Base-by-base conservation (phyloP, 2,888 invertebrate species). In the Itoplectis maculator region DNA sequence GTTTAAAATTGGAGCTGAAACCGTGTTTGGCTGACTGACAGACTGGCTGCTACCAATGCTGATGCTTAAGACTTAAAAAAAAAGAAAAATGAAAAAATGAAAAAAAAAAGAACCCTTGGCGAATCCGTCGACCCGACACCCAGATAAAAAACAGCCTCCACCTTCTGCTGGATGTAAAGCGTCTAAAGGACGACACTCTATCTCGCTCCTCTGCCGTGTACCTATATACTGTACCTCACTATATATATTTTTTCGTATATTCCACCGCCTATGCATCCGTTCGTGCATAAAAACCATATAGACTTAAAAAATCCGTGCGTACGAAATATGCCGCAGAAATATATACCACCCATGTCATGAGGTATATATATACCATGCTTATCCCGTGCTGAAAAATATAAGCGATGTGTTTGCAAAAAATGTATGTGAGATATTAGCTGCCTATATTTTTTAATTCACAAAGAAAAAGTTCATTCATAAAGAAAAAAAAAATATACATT, bases 11-110 rank as follows among this genome's bases (percentile, higher is more conserved):
- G 72, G 63, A 82, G 72, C 76, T 79, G 69, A 76, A 70, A 76
- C 56, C 70, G 54, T 76, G 72, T 79, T 79, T 73, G 75, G 82
- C 82, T 82, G 79, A 72, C 70, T 76, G 79, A 65, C 65, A 78
- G 74, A 56, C 65, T 82, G 78, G 82, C 82, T 82, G 72, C 79
- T 79, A 79, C 47, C 56, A 68, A n/a, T 72, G 78, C 74, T 82
- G 73, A 82, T 69, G 79, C 82, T 79, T 79, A 20, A 69, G 18
- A 73, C 47, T 65, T 72, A 56, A 73, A 68, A 76, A 76, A 40
- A 63, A 51, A 6, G 42, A 45, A 65, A 65, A 66, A 68, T 66
- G 20, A 49, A 66, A 72, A 78, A 47, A 37, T 18, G 49, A 66
- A 59, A 66, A 56, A 49, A 45, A 35, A 68, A 66, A 45, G 54